Evolutionary conservation across 1,140 invertebrate species (phyloP).

Genomic region (Cyclargus thomasi): DNA sequence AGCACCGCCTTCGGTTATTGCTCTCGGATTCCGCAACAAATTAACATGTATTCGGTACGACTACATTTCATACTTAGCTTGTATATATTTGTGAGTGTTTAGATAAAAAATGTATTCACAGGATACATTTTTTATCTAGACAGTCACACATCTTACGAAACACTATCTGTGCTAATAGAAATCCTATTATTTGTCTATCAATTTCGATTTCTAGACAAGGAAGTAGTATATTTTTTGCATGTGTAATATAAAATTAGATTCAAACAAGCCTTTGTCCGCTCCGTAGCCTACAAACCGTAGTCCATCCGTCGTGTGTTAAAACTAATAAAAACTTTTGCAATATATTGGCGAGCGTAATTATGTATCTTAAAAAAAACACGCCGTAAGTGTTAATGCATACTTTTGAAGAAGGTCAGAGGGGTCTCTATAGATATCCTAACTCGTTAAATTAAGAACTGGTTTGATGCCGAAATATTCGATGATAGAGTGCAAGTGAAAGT

Average conservation of each 20-base stretch:
- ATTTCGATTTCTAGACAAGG: too few relatives aligned
- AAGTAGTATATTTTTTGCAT: too few relatives aligned
- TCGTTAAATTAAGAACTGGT: conserved; percentile 52
- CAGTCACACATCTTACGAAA: conserved; percentile 32
- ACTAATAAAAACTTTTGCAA: background rate
- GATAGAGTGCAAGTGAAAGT: conserved; percentile 72
- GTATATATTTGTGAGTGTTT: too few relatives aligned
- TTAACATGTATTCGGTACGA: conserved; percentile 74
- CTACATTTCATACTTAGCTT: conserved; percentile 63
- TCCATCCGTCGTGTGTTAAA: background rate
- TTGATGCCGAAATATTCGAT: conserved; percentile 61
- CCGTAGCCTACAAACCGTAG: too few relatives aligned
- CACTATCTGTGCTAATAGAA: conserved; percentile 26
- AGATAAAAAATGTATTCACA: conserved; percentile 39
- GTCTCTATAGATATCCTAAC: conserved; percentile 24
- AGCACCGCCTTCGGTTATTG: conserved; percentile 68
- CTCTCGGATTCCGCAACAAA: conserved; percentile 74
- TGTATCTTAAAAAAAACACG: background rate
- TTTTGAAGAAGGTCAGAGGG: conserved; percentile 24
- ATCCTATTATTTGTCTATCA: conserved; percentile 9
- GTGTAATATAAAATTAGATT: too few relatives aligned
- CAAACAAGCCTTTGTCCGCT: too few relatives aligned
- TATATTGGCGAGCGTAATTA: background rate
- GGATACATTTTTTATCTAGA: conserved; percentile 45
- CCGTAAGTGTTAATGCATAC: background rate